Conservation (phyloP, 1,140 invertebrate species). For the Panagrolaimus sp. region DNA sequence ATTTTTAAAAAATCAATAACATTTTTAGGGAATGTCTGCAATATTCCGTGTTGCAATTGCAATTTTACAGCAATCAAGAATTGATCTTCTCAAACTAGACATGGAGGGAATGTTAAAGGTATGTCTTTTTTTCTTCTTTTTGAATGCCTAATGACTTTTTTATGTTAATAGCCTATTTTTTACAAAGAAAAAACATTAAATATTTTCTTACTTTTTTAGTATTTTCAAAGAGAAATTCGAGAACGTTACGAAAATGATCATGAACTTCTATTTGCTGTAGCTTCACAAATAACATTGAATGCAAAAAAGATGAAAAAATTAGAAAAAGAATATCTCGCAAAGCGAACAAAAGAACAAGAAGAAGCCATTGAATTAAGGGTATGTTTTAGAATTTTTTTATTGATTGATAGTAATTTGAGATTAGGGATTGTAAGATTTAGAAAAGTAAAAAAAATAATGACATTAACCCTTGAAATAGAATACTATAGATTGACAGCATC, state of each 20-base stretch:
- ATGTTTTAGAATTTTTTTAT: constrained; percentile 52
- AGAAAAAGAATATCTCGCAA: constrained; percentile 91
- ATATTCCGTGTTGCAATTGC: constrained; percentile 93
- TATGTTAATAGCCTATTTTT: not conserved
- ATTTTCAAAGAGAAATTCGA: constrained; percentile 92
- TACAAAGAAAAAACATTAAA: not conserved
- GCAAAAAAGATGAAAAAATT: constrained; percentile 93
- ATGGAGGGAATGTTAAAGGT: constrained; percentile 99
- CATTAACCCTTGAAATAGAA: too few species aligned
- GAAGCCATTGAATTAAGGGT: constrained; percentile 89
- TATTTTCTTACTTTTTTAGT: constrained; percentile 66
- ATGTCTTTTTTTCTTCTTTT: constrained; percentile 38
- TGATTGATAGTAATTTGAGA: not conserved
- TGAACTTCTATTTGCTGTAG: constrained; percentile 78
- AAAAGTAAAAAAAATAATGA: too few species aligned
- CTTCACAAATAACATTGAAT: constrained; percentile 86
- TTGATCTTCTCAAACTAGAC: constrained; percentile 82
- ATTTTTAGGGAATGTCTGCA: constrained; percentile 79
- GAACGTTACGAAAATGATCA: constrained; percentile 79
- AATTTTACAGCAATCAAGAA: constrained; percentile 81
- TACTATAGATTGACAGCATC: too few species aligned
- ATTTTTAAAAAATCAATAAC: too few species aligned
- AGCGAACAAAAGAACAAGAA: constrained; percentile 95
- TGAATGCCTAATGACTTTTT: not conserved
- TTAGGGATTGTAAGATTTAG: not conserved